Percentiles rank a stretch among this genome's conserved stretches.
phyloP scores from a whole-genome alignment of 2,888 invertebrate species.

The Drosophila demipolita region DNA sequence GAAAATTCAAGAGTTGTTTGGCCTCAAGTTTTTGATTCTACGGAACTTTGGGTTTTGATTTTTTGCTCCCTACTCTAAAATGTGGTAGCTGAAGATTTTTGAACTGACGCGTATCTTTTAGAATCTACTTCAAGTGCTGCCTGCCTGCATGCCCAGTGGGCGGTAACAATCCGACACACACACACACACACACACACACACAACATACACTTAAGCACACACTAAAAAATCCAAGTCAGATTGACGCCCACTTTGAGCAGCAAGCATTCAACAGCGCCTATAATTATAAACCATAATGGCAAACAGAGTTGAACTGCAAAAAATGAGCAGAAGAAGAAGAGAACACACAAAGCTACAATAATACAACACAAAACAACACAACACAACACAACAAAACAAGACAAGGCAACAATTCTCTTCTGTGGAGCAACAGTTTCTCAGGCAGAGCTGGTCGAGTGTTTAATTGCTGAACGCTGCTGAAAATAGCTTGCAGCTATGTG shows the following conservation, averaged over 20 bases:
- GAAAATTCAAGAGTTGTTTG: slow-evolving; percentile 40
- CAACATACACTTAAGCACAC: slow-evolving; percentile 2
- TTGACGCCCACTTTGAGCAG: slow-evolving; percentile 59
- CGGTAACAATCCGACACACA: slow-evolving; percentile 37
- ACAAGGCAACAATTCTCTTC: slow-evolving; percentile 8
- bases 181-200: background rate
- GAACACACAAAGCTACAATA: slow-evolving; percentile 10
- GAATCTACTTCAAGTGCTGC: slow-evolving; percentile 42
- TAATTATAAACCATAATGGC: slow-evolving; percentile 78
- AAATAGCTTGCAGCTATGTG: slow-evolving; percentile 77
- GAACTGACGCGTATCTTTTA: slow-evolving; percentile 27
- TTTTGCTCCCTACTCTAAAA: slow-evolving; percentile 17
- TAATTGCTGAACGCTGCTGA: slow-evolving; percentile 75
- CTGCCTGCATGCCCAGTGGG: slow-evolving; percentile 33
- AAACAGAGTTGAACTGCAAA: slow-evolving; percentile 54
- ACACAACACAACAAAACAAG: background rate
- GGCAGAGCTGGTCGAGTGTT: slow-evolving; percentile 66
- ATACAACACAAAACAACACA: background rate
- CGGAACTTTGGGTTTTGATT: slow-evolving; percentile 11
- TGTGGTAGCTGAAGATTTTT: slow-evolving; percentile 23
- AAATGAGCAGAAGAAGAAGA: slow-evolving; percentile 11
- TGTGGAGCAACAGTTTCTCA: slow-evolving; percentile 31
- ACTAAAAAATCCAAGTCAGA: slow-evolving; percentile 41
- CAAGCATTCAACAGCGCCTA: slow-evolving; percentile 68
- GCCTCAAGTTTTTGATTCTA: slow-evolving; percentile 7